These are phyloP conservation scores for Kryptopterus vitreolus DNA, from an alignment of 2,797 vertebrate genomes.

Conservation along the genomic window DNA sequence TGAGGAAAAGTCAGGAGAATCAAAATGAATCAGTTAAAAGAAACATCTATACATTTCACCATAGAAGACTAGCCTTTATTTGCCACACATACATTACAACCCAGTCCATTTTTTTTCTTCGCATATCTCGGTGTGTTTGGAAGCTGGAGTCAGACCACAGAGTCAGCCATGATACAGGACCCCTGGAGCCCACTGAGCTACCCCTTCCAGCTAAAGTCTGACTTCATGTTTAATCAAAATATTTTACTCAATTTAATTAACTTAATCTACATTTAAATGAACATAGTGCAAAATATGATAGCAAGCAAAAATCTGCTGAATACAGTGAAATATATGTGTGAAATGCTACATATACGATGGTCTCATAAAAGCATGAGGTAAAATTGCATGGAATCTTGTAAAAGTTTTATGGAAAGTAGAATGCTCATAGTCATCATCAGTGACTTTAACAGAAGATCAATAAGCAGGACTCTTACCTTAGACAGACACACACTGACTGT, in stretches of 20 bases:
- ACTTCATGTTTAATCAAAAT: background rate
- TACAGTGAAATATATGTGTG: background rate
- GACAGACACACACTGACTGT: slow-evolving; percentile 85
- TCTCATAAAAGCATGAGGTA: background rate
- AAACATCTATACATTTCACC: too few relatives aligned
- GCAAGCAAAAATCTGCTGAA: background rate
- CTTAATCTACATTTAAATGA: background rate
- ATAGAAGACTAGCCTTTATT: too few relatives aligned
- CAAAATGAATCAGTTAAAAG: background rate
- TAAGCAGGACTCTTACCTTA: slow-evolving; percentile 70
- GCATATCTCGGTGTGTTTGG: too few relatives aligned
- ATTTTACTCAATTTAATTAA: background rate
- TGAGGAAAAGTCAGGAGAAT: too few relatives aligned
- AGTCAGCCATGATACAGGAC: too few relatives aligned
- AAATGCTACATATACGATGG: background rate
- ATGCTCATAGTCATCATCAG: background rate
- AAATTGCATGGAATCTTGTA: background rate
- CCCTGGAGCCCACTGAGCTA: too few relatives aligned
- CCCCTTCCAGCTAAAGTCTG: background rate
- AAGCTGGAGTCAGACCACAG: too few relatives aligned
- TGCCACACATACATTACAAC: too few relatives aligned
- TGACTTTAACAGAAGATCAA: background rate
- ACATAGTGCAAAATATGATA: background rate
- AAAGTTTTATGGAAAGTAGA: slow-evolving; percentile 21
- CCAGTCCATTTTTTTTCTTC: too few relatives aligned